Percentiles rank a stretch among this genome's conserved stretches.
phyloP scores from a whole-genome alignment of 2,113 vertebrate genomes.

The Calyptomena viridis region DNA sequence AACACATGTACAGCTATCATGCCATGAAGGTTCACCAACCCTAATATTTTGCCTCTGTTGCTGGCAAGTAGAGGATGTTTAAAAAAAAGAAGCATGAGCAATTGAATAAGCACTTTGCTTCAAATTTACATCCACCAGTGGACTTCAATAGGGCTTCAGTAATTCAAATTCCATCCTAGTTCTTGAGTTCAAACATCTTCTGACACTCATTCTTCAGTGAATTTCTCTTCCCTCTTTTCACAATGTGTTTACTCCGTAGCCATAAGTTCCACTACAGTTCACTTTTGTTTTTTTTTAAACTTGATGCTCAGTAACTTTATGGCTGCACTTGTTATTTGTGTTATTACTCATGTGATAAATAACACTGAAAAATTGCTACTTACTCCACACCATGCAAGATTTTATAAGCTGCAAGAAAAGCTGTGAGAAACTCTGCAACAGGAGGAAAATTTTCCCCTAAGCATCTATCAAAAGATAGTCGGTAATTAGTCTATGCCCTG shows the following conservation, averaged over 20 bases:
- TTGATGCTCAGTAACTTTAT: not conserved
- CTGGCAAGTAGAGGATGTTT: not conserved
- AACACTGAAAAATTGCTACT: not conserved
- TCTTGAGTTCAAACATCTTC: not conserved
- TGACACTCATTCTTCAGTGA: not conserved
- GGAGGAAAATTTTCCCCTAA: not conserved
- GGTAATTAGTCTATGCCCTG: constrained; percentile 7
- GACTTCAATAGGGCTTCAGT: not conserved
- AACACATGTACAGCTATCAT: not conserved
- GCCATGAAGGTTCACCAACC: not conserved
- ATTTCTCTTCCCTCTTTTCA: not conserved
- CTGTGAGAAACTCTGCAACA: not conserved
- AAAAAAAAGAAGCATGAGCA: not conserved
- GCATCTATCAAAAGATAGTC: not conserved
- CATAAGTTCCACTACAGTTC: not conserved
- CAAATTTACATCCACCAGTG: not conserved
- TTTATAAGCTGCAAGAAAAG: not conserved
- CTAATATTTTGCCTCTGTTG: not conserved
- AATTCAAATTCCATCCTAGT: not conserved
- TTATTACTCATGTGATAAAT: not conserved
- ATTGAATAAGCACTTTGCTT: not conserved
- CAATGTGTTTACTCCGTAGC: not conserved
- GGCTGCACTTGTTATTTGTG: not conserved
- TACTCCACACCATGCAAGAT: not conserved
- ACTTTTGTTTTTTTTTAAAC: not conserved